phyloP scores from a whole-genome alignment of 92 coral and sea anemone genomes.

The Palythoa grandiflora region DNA sequence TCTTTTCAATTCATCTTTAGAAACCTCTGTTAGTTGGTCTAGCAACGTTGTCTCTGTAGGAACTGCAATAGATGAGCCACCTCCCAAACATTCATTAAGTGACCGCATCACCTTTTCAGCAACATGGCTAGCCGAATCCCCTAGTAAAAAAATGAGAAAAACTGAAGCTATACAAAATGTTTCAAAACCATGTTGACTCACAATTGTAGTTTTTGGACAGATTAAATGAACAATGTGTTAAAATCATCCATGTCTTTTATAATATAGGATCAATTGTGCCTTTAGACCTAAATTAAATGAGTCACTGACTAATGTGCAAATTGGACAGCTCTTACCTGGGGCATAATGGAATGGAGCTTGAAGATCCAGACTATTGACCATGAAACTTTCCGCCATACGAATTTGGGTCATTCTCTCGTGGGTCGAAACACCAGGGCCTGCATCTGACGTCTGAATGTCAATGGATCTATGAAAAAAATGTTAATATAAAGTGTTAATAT shows the following conservation, averaged over 20 bases:
- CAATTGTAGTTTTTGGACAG: too few species aligned
- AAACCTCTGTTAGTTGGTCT: neutral
- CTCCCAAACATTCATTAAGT: constrained; percentile 49
- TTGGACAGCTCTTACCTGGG: constrained; percentile 11
- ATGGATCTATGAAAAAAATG: constrained; percentile 28
- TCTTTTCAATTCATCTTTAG: constrained; percentile 8
- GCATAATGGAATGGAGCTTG: constrained; percentile 60
- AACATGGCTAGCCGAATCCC: constrained; percentile 46
- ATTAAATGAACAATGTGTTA: too few species aligned
- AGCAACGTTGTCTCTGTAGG: neutral
- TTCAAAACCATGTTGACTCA: too few species aligned
- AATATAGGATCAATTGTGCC: too few species aligned
- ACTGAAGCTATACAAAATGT: too few species aligned
- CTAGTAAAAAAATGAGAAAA: neutral
- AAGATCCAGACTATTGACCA: constrained; percentile 50
- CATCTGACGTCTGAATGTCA: constrained; percentile 47
- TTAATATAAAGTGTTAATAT: neutral
- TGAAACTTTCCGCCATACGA: constrained; percentile 53
- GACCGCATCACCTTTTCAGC: constrained; percentile 61
- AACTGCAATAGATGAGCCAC: constrained; percentile 49
- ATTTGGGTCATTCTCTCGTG: constrained; percentile 55
- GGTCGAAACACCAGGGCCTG: constrained; percentile 59
- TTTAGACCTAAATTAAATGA: too few species aligned
- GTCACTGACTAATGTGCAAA: too few species aligned
- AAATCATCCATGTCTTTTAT: too few species aligned